Conservation (phyloP, 2,113 vertebrate species). For the Apeltes quadracus region DNA sequence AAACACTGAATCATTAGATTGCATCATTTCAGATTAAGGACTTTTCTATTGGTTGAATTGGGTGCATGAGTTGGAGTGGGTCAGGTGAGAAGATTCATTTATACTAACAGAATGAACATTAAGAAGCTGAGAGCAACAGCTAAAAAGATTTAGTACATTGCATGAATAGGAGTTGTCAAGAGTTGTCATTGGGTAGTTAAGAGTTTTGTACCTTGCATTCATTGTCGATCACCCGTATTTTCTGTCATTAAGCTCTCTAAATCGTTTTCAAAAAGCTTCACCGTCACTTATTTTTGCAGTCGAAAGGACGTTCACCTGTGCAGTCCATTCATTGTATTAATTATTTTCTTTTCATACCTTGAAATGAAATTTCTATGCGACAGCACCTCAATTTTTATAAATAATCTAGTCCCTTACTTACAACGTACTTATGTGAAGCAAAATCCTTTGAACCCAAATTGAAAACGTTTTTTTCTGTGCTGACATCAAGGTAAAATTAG, state of each 20-base stretch:
- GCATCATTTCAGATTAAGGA: background rate
- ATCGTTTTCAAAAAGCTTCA: background rate
- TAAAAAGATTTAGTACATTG: background rate
- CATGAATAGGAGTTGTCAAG: background rate
- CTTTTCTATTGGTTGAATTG: background rate
- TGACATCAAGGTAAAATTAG: slow-evolving; percentile 13
- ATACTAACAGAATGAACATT: background rate
- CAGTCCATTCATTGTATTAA: background rate
- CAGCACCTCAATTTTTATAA: background rate
- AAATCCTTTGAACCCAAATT: background rate
- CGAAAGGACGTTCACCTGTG: background rate
- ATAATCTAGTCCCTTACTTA: background rate
- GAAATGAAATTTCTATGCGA: slow-evolving; percentile 5
- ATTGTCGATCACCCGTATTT: background rate
- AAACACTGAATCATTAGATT: background rate
- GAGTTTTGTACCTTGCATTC: background rate
- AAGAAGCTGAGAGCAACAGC: background rate
- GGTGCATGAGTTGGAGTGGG: background rate
- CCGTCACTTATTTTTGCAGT: background rate
- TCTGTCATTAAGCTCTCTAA: background rate
- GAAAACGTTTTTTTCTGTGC: slow-evolving; percentile 2
- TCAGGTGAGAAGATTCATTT: background rate
- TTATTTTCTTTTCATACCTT: background rate
- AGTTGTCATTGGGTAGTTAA: background rate
- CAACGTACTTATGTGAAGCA: background rate